phyloP scores from a whole-genome alignment of 2,888 invertebrate genomes.

The Teinopalpus imperialis region DNA sequence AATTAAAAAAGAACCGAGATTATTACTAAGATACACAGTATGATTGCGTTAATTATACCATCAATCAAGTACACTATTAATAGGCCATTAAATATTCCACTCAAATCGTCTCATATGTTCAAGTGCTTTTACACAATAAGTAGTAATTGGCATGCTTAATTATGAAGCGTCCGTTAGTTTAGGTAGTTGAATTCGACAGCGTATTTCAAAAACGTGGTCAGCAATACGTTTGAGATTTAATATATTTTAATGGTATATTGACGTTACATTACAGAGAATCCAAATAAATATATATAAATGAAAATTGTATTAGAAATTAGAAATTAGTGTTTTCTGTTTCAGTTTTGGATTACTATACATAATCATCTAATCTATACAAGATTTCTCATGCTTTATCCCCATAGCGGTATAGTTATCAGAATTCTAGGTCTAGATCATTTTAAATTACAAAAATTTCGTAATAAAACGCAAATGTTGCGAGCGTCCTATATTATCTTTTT shows the following conservation, averaged over 20 bases:
- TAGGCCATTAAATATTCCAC: constrained; percentile 20
- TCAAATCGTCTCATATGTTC: constrained; percentile 6
- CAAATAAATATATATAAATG: too few species aligned
- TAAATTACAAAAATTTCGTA: too few species aligned
- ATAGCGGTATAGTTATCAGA: too few species aligned
- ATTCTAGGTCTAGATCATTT: too few species aligned
- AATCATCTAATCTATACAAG: too few species aligned
- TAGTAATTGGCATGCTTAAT: constrained; percentile 16
- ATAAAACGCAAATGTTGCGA: too few species aligned
- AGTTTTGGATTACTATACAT: too few species aligned
- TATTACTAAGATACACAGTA: constrained; percentile 32
- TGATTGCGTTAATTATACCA: constrained; percentile 24
- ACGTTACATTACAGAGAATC: not conserved
- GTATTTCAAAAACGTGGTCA: constrained; percentile 1
- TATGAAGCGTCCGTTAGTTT: constrained; percentile 15
- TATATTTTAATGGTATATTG: not conserved
- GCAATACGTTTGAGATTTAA: not conserved
- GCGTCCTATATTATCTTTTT: too few species aligned
- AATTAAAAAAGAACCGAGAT: constrained; percentile 32
- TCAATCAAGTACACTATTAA: constrained; percentile 20
- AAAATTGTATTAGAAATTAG: too few species aligned
- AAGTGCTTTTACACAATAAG: constrained; percentile 15
- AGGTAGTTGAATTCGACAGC: constrained; percentile 12
- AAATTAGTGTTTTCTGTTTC: too few species aligned
- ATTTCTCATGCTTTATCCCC: too few species aligned